These are phyloP conservation scores for Xestia ashworthii DNA, from an alignment of 2,888 invertebrate species.

Conservation along the genomic window DNA sequence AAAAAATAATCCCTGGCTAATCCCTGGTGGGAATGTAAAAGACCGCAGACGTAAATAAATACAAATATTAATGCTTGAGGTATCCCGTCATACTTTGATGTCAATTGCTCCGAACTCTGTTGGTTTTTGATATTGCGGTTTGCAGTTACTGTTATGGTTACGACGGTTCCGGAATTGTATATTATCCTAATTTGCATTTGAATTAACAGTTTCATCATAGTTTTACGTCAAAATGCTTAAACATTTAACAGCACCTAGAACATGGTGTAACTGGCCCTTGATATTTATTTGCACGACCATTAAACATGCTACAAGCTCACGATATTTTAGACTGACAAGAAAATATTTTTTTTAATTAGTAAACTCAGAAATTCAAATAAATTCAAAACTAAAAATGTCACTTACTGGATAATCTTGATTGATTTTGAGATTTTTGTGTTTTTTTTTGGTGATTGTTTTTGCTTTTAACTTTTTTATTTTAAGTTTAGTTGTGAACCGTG, in stretches of 20 bases:
- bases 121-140: background rate
- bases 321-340: too few relatives aligned
- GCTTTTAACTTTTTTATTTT: too few relatives aligned
- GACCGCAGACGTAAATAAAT: background rate
- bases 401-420: too few relatives aligned
- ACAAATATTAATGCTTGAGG: background rate
- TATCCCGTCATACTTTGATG: background rate
- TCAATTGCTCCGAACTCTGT: background rate
- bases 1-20: background rate
- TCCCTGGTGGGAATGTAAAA: background rate
- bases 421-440: too few relatives aligned
- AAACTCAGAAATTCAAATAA: too few relatives aligned
- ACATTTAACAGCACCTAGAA: background rate
- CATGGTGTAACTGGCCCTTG: background rate
- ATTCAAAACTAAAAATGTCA: too few relatives aligned
- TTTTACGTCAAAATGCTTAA: background rate
- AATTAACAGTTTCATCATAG: background rate
- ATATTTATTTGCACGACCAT: background rate
- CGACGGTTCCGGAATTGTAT: background rate
- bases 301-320: too few relatives aligned
- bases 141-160: background rate
- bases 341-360: too few relatives aligned
- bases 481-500: too few relatives aligned
- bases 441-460: too few relatives aligned
- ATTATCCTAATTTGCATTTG: background rate